Evolutionary conservation across 2,888 invertebrate species (phyloP), one percentile per base, ranked within the genome.

Genomic region (Archips crataeganus): DNA sequence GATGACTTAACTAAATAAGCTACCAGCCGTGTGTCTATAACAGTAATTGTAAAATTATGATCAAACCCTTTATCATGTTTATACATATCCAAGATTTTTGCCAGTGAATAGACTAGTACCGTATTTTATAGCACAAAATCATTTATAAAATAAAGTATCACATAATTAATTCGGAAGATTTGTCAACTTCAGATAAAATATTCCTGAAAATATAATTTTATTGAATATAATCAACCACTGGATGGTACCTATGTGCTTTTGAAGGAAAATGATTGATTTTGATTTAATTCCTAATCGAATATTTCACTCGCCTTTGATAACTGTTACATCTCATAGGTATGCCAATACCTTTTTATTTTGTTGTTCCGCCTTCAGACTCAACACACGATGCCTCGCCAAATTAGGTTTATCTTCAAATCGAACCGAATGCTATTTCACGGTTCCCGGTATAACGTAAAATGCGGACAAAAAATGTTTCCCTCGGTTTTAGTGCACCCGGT

Each of bases 401-500:
- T 34, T 36, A 59, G 34, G 59, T 59, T 59, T 59, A 59, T 59
- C 59, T 23, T 13, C 59, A 36, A 59, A 59, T 34, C 59, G 59
- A 64, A 49, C n/a, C 51, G 59, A 72, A 59, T 71, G 70, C 78
- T 79, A 79, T 79, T 82, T 77, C 70, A 77, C 65, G 47, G 74
- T 65, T 77, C 74, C 76, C 75, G 70, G 77, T 78, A 80, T 71
- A 80, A 77, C 73, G 77, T 68, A 76, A 77, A 77, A 70, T 76
- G 61, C 71, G 45, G 62, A 70, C 75, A 63, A 82, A 81, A 81
- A 79, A 79, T 80, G 78, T 74, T 75, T 76, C 71, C 70, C 64
- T 66, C 61, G 74, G 78, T 64, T 73, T 63, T 36, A 54, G 80
- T 77, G 78, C 80, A 81, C 80, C 77, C 75, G 77, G 80, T 82